Evolutionary conservation across 2,797 vertebrate species (phyloP).

Genomic region (Hydrocynus forskahlii): DNA sequence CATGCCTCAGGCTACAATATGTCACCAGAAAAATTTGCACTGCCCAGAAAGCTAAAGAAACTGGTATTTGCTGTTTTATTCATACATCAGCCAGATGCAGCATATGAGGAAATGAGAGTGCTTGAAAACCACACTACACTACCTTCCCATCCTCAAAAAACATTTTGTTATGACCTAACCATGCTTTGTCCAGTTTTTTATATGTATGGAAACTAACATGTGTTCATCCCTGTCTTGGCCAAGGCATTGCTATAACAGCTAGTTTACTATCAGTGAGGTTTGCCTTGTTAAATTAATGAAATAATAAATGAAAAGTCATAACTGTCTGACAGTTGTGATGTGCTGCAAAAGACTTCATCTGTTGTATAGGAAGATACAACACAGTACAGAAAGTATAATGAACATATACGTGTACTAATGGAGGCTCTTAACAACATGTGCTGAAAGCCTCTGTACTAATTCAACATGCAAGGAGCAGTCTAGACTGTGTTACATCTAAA

Average conservation of each 20-base stretch:
- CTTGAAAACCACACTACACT: neutral
- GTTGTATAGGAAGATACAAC: neutral
- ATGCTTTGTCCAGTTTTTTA: neutral
- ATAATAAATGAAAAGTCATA: too few relatives aligned
- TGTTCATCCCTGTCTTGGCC: neutral
- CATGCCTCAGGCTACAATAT: conserved; percentile 26
- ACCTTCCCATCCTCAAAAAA: neutral
- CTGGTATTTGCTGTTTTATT: neutral
- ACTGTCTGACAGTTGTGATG: neutral
- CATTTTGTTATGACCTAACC: neutral
- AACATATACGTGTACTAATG: neutral
- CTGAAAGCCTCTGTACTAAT: conserved; percentile 3
- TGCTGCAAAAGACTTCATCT: neutral
- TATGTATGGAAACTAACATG: neutral
- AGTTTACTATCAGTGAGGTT: neutral
- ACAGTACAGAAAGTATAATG: neutral
- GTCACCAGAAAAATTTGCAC: conserved; percentile 6
- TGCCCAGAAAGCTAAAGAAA: neutral
- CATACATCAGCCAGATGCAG: neutral
- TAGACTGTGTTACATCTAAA: conserved; percentile 73
- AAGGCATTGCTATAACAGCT: neutral
- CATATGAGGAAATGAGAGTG: neutral
- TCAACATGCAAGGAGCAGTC: conserved; percentile 60
- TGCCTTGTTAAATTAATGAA: neutral
- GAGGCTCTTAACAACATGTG: neutral